Conservation (phyloP, 2,888 invertebrate species). For the Rhingia rostrata region DNA sequence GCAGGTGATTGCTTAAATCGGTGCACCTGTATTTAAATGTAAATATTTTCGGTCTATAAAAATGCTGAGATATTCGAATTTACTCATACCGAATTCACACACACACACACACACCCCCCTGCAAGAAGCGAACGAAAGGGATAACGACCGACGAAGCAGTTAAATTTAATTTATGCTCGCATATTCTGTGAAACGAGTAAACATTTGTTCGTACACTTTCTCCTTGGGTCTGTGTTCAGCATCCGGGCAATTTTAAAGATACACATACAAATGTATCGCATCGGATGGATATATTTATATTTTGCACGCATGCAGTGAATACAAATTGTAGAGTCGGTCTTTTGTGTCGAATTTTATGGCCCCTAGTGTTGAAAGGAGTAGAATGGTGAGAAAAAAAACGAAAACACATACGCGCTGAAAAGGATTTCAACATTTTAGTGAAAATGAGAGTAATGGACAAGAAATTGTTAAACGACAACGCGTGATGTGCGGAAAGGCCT, state of each 20-base stretch:
- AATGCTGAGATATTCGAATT: slow-evolving; percentile 33
- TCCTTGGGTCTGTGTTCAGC: neutral
- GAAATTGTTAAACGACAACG: neutral
- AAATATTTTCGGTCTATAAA: slow-evolving; percentile 17
- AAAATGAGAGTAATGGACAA: neutral
- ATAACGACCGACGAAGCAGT: slow-evolving; percentile 52
- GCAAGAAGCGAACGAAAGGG: slow-evolving; percentile 5
- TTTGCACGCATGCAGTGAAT: slow-evolving; percentile 21
- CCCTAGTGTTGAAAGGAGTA: neutral
- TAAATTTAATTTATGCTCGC: slow-evolving; percentile 61
- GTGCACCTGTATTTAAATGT: neutral
- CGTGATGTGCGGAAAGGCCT: too few species aligned
- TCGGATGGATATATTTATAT: neutral
- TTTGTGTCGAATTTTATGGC: neutral
- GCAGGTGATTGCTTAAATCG: slow-evolving; percentile 22
- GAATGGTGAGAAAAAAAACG: neutral
- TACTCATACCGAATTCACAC: slow-evolving; percentile 12
- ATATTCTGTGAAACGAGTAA: slow-evolving; percentile 7
- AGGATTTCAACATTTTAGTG: neutral
- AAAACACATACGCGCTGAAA: neutral
- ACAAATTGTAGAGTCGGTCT: slow-evolving; percentile 6
- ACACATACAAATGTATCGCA: too few species aligned
- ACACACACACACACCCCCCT: neutral
- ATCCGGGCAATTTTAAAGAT: neutral
- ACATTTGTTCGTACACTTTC: slow-evolving; percentile 8